Evolutionary conservation across 2,888 invertebrate genomes (phyloP).

Genomic region (Drosophila gaucha): DNA sequence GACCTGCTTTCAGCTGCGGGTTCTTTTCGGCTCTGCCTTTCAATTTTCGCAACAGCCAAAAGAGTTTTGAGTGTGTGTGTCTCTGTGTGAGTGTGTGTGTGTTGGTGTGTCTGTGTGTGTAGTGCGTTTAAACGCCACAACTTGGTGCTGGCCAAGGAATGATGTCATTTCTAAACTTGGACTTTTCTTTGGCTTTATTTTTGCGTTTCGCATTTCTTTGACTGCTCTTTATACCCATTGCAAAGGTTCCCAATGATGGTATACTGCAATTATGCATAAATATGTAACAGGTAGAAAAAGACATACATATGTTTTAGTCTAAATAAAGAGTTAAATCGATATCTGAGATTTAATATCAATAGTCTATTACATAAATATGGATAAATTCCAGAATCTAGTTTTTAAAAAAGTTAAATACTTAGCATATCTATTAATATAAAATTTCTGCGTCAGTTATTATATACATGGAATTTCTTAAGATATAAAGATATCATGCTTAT

Average conservation of each 20-base stretch:
- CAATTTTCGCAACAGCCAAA: constrained; percentile 19
- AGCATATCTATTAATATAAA: too few species aligned
- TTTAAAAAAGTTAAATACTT: too few species aligned
- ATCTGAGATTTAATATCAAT: not conserved
- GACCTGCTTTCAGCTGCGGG: constrained; percentile 8
- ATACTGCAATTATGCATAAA: not conserved
- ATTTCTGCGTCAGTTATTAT: too few species aligned
- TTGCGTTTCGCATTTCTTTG: constrained; percentile 35
- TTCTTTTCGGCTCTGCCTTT: constrained; percentile 2
- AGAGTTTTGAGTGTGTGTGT: constrained; percentile 4
- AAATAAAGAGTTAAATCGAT: not conserved
- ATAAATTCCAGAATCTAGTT: too few species aligned
- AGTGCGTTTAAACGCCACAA: constrained; percentile 7
- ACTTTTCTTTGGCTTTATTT: constrained; percentile 42
- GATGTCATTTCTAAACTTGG: constrained; percentile 74
- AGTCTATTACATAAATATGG: not conserved
- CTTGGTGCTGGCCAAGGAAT: constrained; percentile 31
- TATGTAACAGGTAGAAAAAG: not conserved
- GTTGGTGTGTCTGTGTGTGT: constrained; percentile 1
- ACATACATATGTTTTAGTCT: not conserved
- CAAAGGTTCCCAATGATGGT: not conserved
- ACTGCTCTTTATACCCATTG: constrained; percentile 2
- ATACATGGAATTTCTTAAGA: too few species aligned
- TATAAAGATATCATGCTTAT: too few species aligned
- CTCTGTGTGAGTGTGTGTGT: not conserved